Evolutionary conservation across 2,113 vertebrate genomes (phyloP), one percentile per base, ranked within the genome.

Genomic region (Neoarius graeffei): DNA sequence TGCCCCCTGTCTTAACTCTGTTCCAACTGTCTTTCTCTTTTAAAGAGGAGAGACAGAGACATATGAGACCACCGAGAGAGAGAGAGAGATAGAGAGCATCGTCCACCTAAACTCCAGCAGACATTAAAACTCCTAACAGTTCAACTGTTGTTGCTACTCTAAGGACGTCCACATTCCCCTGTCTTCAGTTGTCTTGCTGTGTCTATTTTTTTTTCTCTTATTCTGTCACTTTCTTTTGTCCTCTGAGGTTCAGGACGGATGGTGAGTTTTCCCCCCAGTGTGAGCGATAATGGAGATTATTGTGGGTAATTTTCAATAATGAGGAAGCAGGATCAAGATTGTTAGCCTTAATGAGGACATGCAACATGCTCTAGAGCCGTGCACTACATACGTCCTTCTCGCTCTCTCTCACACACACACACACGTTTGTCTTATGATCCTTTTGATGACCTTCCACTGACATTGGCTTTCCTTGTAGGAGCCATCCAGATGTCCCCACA

Each of bases 231-330:
- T 48, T 74, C 25, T 25, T 25, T 89, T 15, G 86, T 90, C 91
- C 90, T 92, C 90, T 92, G 91, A 84, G 87, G 92, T 91, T 93
- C 89, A 91, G 87, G 87, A 89, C 87, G 87, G 89, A 90, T 93
- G 85, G 83, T 88, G 86, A 91, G 88, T 93, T 87, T 91, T 92
- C 91, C 89, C 88, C 81, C 84, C 92, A 89, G 91, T 83, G 91
- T 91, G 93, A 93, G 93, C 91, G 84, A 94, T 93, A 91, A 92
- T 92, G 92, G 93, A 93, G 92, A 93, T 92, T 91, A 93, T 93
- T 93, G 92, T 93, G 92, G 91, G 92, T 94, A 94, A 94, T 94
- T 94, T 92, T 92, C 91, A 89, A 84, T 94, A 94, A 95, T 94
- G 93, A 94, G 89, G 88, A 67, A 92, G 89, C 92, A 89, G 90